Percentiles rank a stretch among this genome's conserved stretches.
Conservation (phyloP, 2,888 invertebrate genomes). For the Orchesellides sinensis region DNA sequence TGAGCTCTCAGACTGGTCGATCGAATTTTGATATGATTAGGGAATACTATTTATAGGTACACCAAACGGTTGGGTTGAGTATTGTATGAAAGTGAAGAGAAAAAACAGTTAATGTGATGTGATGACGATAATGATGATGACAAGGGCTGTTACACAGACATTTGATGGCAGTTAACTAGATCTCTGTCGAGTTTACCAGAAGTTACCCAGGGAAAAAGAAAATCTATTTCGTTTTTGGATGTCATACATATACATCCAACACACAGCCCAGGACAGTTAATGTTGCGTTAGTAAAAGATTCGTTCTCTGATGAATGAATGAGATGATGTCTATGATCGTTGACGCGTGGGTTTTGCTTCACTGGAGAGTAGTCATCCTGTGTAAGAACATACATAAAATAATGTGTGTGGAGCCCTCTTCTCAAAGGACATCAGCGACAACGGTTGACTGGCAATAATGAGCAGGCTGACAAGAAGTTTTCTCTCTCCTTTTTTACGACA, state of each 20-base stretch:
- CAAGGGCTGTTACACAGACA: conserved; percentile 62
- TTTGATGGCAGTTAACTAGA: conserved; percentile 62
- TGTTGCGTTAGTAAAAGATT: conserved; percentile 46
- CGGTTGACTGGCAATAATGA: conserved; percentile 63
- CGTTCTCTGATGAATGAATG: conserved; percentile 47
- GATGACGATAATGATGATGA: conserved; percentile 55
- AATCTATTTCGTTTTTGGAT: conserved; percentile 1
- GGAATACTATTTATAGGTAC: not conserved
- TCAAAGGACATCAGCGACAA: conserved; percentile 48
- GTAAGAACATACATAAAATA: conserved; percentile 8
- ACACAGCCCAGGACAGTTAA: no score
- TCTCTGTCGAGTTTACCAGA: conserved; percentile 51
- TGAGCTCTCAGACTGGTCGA: not conserved
- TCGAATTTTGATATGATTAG: not conserved
- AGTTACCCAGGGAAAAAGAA: conserved; percentile 23
- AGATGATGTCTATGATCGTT: conserved; percentile 54
- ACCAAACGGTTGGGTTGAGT: not conserved
- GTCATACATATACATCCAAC: no score
- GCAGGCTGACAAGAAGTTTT: conserved; percentile 61
- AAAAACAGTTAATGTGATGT: conserved; percentile 39
- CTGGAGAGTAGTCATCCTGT: not conserved
- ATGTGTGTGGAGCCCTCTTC: not conserved
- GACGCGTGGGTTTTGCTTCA: conserved; percentile 39
- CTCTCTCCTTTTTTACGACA: conserved; percentile 21
- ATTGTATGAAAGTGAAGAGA: not conserved